Base-by-base conservation (phyloP, 1,140 invertebrate species). In the Drosophila hydei region DNA sequence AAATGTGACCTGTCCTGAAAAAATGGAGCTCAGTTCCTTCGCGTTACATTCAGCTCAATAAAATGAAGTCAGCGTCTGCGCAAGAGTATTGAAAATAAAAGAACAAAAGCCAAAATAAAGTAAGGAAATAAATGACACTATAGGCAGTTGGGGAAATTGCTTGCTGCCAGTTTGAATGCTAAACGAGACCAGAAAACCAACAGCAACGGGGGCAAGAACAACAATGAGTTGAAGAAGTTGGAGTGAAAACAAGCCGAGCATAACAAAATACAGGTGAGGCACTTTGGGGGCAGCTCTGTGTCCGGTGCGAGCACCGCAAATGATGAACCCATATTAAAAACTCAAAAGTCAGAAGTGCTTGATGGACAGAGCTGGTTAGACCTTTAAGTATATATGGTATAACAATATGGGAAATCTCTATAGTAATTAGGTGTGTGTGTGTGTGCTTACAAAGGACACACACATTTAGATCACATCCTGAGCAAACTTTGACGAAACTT, bases 401-500 rank as follows among this genome's bases (percentile, higher is more conserved):
- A n/a, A n/a, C n/a, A n/a, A n/a, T n/a, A 30, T 59, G 36, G 48
- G 38, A 78, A 81, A 78, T 87, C 75, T 78, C 71, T 56, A 8
- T 75, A 78, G 81, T 87, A 87, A 87, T 87, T 88, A 87, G 73
- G 81, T 81, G 71, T 59, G 74, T n/a, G 27, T 36, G 16, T 21
- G n/a, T 40, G 52, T 55, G 36, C 30, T 33, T 33, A 33, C 30
- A 33, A 33, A 33, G 30, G 23, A 21, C 38, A 56, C 54, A 52
- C 54, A 54, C 9, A 33, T 3, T 33, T 33, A 11, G 48, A 51
- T 64, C 67, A 55, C 52, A 64, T 52, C 40, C 64, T 75, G 72
- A 52, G 72, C 67, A 79, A 84, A 85, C 78, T 83, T 87, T 75
- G 23, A 43, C 48, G 30, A 77, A 87, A 87, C 77, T 87, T 88